Evolutionary conservation across 2,113 vertebrate genomes (phyloP), one percentile per base, ranked within the genome.

Genomic region (Bujurquina vittata): DNA sequence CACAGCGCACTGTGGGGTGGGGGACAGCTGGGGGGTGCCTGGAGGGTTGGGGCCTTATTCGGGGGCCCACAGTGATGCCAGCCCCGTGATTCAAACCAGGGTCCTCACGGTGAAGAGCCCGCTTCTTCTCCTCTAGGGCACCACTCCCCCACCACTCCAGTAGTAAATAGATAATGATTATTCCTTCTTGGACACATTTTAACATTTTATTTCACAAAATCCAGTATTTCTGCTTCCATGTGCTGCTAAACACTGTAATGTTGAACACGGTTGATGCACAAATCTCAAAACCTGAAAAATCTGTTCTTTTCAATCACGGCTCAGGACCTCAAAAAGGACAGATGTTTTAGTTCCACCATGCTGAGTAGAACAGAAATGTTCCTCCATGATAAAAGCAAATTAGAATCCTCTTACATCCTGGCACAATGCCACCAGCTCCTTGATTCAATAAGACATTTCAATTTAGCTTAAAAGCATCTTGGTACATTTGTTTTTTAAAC

Each of bases 381-480:
- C 11, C 61, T 77, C 31, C 43, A 40, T 9, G 7, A 79, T 69
- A 75, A 86, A 81, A 73, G 37, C 43, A 75, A 83, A 89, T 77
- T 85, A 74, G 85, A 85, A 67, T 77, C 75, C 43, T 29, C 31
- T 88, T 62, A 78, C 54, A 67, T 65, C 35, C 49, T 63, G 60
- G 62, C 75, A 59, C 52, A 73, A 46, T 1, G 58, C 73, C 77
- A 80, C 79, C 52, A n/a, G 37, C 69, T 61, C 20, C 69, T 65
- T 81, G 37, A 84, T 83, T 78, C 75, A 90, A 79, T 75, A 83
- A 87, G 56, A 81, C 83, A 55, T 79, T 86, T 83, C 55, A 82
- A 90, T 83, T 75, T 49, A 74, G 43, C 78, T 86, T 79, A 78
- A 75, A 82, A 75, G 72, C 67, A 55, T 89, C 76, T 84, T 20